These are phyloP conservation scores for Marronus borbonicus DNA, from an alignment of 2,888 invertebrate genomes.

Conservation along the genomic window DNA sequence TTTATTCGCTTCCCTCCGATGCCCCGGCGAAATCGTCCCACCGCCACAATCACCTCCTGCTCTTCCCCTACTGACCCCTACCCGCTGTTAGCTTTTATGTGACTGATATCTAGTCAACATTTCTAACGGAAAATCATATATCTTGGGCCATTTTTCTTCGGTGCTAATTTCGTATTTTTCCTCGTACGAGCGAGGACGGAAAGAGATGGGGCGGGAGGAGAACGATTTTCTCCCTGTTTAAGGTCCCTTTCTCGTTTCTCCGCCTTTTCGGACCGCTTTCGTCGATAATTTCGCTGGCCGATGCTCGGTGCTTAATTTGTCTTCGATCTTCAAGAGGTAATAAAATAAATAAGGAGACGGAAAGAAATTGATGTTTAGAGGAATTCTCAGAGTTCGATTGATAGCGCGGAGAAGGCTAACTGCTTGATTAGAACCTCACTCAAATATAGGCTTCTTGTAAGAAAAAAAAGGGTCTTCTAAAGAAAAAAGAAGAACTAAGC, in stretches of 20 bases:
- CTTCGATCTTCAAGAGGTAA: slow-evolving; percentile 18
- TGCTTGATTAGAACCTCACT: no score
- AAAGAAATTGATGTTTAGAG: background rate
- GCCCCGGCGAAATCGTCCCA: background rate
- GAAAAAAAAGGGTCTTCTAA: no score
- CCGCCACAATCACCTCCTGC: background rate
- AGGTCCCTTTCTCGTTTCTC: background rate
- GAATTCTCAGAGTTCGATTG: slow-evolving; percentile 6
- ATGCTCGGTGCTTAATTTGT: slow-evolving; percentile 2
- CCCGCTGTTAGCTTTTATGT: slow-evolving; percentile 48
- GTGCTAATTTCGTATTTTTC: slow-evolving; percentile 46
- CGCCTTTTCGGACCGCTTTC: slow-evolving; percentile 3
- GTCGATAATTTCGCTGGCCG: slow-evolving; percentile 3
- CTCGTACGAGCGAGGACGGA: background rate
- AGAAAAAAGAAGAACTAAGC: no score
- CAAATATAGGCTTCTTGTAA: no score
- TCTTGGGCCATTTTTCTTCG: slow-evolving; percentile 43
- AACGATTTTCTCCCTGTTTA: slow-evolving; percentile 7
- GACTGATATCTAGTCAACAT: slow-evolving; percentile 49
- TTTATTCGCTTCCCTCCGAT: slow-evolving; percentile 52
- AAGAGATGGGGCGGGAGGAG: background rate
- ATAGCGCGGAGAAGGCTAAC: background rate
- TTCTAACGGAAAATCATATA: slow-evolving; percentile 44
- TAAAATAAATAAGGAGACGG: slow-evolving; percentile 5
- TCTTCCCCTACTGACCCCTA: background rate